A percentile compares a stretch with the other conserved stretches of the same genome.
These are phyloP conservation scores for Nomada hirtipes DNA, from an alignment of 2,888 invertebrate species.

Conservation along the genomic window DNA sequence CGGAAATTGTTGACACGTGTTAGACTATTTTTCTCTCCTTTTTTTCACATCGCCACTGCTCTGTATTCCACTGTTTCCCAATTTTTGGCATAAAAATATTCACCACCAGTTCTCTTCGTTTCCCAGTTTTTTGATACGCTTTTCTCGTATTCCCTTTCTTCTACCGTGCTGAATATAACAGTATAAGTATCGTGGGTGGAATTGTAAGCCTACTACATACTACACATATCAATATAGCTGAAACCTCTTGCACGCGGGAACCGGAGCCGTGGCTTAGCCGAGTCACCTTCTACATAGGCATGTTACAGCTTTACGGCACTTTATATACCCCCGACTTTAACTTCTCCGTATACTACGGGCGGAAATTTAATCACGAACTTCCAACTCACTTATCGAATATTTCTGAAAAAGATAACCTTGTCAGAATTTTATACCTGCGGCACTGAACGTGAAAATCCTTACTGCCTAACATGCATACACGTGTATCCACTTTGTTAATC, in stretches of 20 bases:
- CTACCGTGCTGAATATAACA: slow-evolving; percentile 52
- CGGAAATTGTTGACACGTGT: not conserved
- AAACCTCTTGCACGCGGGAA: slow-evolving; percentile 42
- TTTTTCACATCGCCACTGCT: too few relatives aligned
- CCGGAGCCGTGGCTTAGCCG: slow-evolving; percentile 55
- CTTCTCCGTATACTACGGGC: slow-evolving; percentile 51
- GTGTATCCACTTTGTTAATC: too few relatives aligned
- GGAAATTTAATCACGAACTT: slow-evolving; percentile 73
- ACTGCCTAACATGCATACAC: too few relatives aligned
- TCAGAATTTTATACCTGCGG: not conserved
- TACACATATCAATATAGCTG: slow-evolving; percentile 56
- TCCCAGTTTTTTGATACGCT: not conserved
- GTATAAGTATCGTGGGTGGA: slow-evolving; percentile 66
- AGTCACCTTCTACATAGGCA: slow-evolving; percentile 65
- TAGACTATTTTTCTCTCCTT: not conserved
- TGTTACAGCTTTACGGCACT: slow-evolving; percentile 67
- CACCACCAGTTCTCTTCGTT: not conserved
- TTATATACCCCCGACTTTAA: slow-evolving; percentile 68
- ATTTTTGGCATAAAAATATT: not conserved
- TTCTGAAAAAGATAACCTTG: not conserved
- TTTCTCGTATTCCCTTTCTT: slow-evolving; percentile 1
- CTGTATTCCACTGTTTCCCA: not conserved
- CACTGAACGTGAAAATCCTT: too few relatives aligned
- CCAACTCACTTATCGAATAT: slow-evolving; percentile 20
- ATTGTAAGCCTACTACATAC: slow-evolving; percentile 70